Percentiles rank a stretch among this genome's conserved stretches.
Evolutionary conservation across 2,113 vertebrate genomes (phyloP).

Genomic region (Hypomesus transpacificus): DNA sequence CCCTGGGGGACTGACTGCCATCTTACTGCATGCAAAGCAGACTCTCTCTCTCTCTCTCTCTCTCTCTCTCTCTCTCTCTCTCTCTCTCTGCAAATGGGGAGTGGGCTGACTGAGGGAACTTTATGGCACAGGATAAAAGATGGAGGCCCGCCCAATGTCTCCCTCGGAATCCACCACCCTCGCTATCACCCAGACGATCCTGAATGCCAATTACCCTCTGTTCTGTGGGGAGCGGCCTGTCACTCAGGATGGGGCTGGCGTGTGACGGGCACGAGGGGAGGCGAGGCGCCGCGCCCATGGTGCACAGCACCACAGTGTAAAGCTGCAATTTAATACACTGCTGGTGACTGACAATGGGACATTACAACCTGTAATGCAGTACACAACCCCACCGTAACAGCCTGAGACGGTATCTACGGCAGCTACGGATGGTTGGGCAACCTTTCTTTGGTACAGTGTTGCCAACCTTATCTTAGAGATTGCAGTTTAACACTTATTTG

Average conservation of each 20-base stretch:
- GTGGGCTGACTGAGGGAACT: constrained; percentile 55
- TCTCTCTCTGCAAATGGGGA: constrained; percentile 46
- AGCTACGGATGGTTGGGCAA: neutral
- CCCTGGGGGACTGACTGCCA: constrained; percentile 62
- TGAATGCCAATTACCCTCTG: constrained; percentile 74
- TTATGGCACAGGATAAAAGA: constrained; percentile 58
- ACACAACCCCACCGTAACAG: constrained; percentile 6
- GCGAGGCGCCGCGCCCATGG: constrained; percentile 26
- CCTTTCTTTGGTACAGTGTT: neutral
- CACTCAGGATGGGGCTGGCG: constrained; percentile 60
- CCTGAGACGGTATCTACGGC: neutral
- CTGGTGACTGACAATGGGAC: constrained; percentile 31
- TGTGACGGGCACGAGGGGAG: constrained; percentile 47
- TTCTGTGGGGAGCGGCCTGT: constrained; percentile 68
- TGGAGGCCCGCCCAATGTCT: constrained; percentile 39
- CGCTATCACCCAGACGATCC: constrained; percentile 69
- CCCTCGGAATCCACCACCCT: constrained; percentile 58
- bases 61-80: constrained; percentile 17
- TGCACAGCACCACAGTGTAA: constrained; percentile 38
- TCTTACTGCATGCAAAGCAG: constrained; percentile 71
- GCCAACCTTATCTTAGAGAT: neutral
- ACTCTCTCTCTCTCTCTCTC: neutral
- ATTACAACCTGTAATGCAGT: constrained; percentile 16
- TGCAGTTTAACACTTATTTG: neutral
- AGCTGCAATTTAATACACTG: constrained; percentile 37